Evolutionary conservation across 2,797 vertebrate genomes (phyloP).

Genomic region (Sciurus vulgaris): DNA sequence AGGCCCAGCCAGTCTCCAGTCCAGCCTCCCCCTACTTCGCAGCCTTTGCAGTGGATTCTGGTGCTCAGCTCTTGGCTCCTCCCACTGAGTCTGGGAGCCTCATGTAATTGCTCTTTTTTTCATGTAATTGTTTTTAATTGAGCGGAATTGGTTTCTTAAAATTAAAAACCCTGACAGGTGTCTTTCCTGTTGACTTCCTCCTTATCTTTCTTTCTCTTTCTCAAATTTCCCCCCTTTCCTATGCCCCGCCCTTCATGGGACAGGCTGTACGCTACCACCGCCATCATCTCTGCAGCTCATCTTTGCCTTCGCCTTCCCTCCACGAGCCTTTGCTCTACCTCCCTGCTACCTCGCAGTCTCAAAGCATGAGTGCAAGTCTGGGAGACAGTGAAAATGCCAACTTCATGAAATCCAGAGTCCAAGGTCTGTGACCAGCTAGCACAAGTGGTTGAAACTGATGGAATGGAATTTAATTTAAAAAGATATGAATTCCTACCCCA

Average conservation of each 20-base stretch:
- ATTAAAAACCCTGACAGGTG: not conserved
- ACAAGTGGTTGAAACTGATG: slow-evolving; percentile 4
- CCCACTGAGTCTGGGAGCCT: not conserved
- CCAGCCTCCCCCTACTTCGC: not conserved
- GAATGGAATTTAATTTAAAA: not conserved
- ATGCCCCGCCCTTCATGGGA: not conserved
- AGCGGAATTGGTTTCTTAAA: not conserved
- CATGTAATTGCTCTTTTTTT: not conserved
- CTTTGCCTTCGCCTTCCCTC: not conserved
- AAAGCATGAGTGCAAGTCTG: not conserved
- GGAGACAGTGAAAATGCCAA: not conserved
- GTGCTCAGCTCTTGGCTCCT: not conserved
- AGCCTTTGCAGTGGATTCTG: not conserved
- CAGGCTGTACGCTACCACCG: not conserved
- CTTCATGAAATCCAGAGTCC: not conserved
- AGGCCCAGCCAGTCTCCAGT: not conserved
- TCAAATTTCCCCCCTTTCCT: not conserved
- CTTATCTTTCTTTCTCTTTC: not conserved
- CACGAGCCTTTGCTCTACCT: not conserved
- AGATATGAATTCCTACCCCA: not conserved
- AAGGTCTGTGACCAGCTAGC: slow-evolving; percentile 11
- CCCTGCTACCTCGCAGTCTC: not conserved
- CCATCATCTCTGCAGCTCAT: not conserved
- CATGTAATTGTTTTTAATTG: not conserved
- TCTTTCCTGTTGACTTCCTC: not conserved